A percentile compares a stretch with the other conserved stretches of the same genome.
Evolutionary conservation across 1,140 invertebrate genomes (phyloP).

Genomic region (Sminthurinus signatus): DNA sequence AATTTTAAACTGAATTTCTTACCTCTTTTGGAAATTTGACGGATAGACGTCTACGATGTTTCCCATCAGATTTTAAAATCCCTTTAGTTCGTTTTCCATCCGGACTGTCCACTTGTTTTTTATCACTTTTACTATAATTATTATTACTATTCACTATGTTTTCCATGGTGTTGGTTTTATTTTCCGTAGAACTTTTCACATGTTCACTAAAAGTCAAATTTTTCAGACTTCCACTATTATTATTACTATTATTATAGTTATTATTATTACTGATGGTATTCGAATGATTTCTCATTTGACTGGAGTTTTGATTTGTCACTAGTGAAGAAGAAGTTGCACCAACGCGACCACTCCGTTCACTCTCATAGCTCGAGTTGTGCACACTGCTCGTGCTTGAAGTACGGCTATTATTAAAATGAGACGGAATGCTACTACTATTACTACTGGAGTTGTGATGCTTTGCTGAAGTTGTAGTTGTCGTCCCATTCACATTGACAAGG

Average conservation of each 20-base stretch:
- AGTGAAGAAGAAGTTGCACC: too few relatives aligned
- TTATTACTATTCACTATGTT: conserved; percentile 9
- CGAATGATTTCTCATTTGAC: background rate
- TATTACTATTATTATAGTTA: background rate
- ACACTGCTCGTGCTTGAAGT: conserved; percentile 4
- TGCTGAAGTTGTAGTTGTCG: too few relatives aligned
- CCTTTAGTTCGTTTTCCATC: conserved; percentile 19
- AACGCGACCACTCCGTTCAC: too few relatives aligned
- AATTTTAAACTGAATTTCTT: conserved; percentile 12
- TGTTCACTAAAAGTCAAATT: too few relatives aligned
- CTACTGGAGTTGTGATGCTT: background rate
- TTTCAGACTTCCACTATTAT: too few relatives aligned
- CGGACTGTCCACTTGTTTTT: background rate
- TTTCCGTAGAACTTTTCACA: too few relatives aligned
- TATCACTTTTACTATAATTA: background rate
- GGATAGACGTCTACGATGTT: conserved; percentile 25
- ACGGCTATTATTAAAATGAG: conserved; percentile 4
- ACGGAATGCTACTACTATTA: too few relatives aligned
- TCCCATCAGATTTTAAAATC: conserved; percentile 28
- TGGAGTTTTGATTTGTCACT: too few relatives aligned
- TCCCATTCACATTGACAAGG: background rate
- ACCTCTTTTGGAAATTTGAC: conserved; percentile 38
- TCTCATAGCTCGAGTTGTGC: conserved; percentile 1
- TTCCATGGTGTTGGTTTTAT: too few relatives aligned
- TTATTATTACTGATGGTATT: background rate